These are phyloP conservation scores for Carabus problematicus DNA, from an alignment of 2,888 invertebrate genomes.

Conservation along the genomic window DNA sequence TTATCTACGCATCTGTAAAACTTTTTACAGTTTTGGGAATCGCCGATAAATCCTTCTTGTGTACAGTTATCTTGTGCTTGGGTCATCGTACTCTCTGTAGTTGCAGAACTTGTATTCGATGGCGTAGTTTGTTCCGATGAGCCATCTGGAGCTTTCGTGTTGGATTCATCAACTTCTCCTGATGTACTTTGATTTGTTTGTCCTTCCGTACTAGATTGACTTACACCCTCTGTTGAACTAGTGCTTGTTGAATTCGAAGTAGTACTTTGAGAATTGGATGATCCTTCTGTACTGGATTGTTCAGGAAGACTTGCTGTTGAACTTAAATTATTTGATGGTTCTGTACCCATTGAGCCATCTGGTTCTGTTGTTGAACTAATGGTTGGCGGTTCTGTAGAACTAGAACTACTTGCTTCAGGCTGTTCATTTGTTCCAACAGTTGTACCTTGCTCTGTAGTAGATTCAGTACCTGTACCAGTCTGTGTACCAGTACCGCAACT, in stretches of 20 bases:
- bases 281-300: not conserved
- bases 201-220: not conserved
- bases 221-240: conserved; percentile 6
- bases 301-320: conserved; percentile 26
- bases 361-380: not conserved
- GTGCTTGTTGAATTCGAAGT: conserved; percentile 17
- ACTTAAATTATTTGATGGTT: conserved; percentile 7
- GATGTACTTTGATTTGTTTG: not conserved
- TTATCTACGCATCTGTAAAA: conserved; percentile 79
- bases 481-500: conserved; percentile 6
- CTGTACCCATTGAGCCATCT: not conserved
- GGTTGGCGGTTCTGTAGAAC: not conserved
- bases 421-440: not conserved
- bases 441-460: not conserved
- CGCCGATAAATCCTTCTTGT: conserved; percentile 75
- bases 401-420: not conserved
- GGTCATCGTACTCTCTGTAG: conserved; percentile 22
- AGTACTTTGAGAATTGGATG: not conserved
- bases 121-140: conserved; percentile 8
- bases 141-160: conserved; percentile 20
- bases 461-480: not conserved
- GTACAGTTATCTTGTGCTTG: conserved; percentile 59
- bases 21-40: conserved; percentile 72
- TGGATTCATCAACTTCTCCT: not conserved
- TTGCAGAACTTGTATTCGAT: conserved; percentile 19